Evolutionary conservation across 2,888 invertebrate genomes (phyloP).

Genomic region (Thysanoteuthis rhombus): DNA sequence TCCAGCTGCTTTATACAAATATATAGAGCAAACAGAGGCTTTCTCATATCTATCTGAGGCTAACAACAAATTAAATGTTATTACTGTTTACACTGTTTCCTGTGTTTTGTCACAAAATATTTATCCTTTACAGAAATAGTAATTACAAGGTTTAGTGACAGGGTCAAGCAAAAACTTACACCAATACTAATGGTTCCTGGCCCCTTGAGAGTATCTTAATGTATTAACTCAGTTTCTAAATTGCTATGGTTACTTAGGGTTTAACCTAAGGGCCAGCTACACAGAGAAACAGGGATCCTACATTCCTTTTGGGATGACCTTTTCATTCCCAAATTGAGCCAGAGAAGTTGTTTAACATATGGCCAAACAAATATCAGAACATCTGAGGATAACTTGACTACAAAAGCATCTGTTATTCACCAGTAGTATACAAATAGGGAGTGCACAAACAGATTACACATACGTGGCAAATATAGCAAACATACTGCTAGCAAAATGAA

Average conservation of each 20-base stretch:
- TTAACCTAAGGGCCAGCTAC: not conserved
- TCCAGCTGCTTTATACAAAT: not conserved
- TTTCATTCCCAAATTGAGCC: not conserved
- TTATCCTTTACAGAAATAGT: not conserved
- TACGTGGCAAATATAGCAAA: not conserved
- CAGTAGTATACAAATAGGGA: not conserved
- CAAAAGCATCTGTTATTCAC: not conserved
- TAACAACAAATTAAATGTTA: not conserved
- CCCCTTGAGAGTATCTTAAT: not conserved
- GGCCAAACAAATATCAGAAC: not conserved
- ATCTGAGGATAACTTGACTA: not conserved
- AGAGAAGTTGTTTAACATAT: not conserved
- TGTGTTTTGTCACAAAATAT: not conserved
- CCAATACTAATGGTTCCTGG: not conserved
- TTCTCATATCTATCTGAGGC: not conserved
- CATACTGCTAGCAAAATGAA: not conserved
- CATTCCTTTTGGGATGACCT: not conserved
- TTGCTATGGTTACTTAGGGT: not conserved
- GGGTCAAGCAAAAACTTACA: not conserved
- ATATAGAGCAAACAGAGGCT: not conserved
- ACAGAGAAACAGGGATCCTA: not conserved
- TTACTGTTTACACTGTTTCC: not conserved
- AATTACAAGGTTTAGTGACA: not conserved
- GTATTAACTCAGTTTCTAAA: not conserved
- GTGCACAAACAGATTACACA: not conserved